A percentile compares a stretch with the other conserved stretches of the same genome.
Conservation (phyloP, 1,140 invertebrate genomes). For the Danaus plexippus region DNA sequence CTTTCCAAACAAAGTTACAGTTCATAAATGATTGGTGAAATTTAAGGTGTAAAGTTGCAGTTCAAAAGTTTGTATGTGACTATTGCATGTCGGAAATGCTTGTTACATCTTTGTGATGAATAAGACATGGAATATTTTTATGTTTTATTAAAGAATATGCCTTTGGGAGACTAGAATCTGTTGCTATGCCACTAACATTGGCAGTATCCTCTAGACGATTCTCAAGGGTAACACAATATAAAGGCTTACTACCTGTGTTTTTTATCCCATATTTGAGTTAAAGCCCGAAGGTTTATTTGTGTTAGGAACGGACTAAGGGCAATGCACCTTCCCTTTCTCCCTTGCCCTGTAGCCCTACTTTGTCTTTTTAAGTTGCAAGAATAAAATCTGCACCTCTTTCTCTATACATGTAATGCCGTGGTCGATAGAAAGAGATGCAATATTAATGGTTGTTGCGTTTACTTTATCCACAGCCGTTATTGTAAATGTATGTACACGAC, state of each 20-base stretch:
- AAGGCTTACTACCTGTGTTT: slow-evolving; percentile 65
- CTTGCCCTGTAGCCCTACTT: slow-evolving; percentile 69
- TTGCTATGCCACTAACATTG: slow-evolving; percentile 17
- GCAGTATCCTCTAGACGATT: slow-evolving; percentile 55
- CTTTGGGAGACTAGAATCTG: neutral
- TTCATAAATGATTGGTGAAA: too few species aligned
- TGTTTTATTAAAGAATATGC: too few species aligned
- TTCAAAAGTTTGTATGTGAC: too few species aligned
- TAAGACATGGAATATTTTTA: too few species aligned
- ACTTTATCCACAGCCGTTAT: slow-evolving; percentile 47
- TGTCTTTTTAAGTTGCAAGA: slow-evolving; percentile 47
- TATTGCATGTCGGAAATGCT: too few species aligned
- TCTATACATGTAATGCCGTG: slow-evolving; percentile 26
- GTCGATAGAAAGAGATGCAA: slow-evolving; percentile 59
- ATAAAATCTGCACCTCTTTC: slow-evolving; percentile 41
- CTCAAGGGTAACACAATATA: slow-evolving; percentile 64
- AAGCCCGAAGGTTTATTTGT: slow-evolving; percentile 53
- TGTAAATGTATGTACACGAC: slow-evolving; percentile 45
- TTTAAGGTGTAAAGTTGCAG: too few species aligned
- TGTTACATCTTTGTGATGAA: too few species aligned
- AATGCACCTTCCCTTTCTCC: slow-evolving; percentile 65
- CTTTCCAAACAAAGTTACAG: too few species aligned
- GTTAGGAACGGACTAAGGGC: slow-evolving; percentile 56
- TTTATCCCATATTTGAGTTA: slow-evolving; percentile 56
- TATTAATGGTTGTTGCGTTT: slow-evolving; percentile 36